Evolutionary conservation across 2,888 invertebrate genomes (phyloP).

Genomic region (Psylliodes chrysocephalus): DNA sequence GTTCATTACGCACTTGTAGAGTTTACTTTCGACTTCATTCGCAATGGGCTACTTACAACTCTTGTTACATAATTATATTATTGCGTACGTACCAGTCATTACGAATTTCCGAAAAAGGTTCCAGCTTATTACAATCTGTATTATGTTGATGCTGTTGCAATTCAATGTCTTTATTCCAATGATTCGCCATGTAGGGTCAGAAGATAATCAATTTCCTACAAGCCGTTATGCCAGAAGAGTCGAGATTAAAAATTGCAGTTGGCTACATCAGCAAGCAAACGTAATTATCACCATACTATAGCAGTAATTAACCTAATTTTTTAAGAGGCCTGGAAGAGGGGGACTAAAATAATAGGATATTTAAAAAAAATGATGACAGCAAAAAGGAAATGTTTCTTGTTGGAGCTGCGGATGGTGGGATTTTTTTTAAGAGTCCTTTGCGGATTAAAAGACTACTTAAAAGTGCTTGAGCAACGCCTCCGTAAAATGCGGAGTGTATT

Average conservation of each 20-base stretch:
- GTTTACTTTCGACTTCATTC: no score
- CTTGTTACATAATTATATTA: no score
- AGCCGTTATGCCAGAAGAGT: neutral
- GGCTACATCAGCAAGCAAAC: neutral
- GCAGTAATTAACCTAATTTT: conserved; percentile 12
- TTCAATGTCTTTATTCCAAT: no score
- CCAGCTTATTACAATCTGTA: no score
- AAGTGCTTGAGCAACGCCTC: neutral
- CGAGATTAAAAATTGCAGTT: neutral
- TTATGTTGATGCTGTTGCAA: no score
- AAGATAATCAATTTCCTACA: neutral
- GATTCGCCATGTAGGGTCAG: no score
- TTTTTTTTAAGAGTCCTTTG: conserved; percentile 4
- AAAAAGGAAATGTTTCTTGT: conserved; percentile 2
- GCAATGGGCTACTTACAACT: no score
- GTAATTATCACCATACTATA: neutral
- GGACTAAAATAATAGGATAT: conserved; percentile 4
- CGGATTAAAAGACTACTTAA: conserved; percentile 15
- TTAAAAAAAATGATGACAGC: conserved; percentile 4
- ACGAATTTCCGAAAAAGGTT: no score
- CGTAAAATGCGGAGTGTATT: neutral
- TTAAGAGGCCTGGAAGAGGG: neutral
- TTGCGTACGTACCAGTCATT: no score
- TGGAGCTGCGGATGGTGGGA: neutral
- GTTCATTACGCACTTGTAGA: no score